Percentiles rank a stretch among this genome's conserved stretches.
Conservation (phyloP, 92 coral and sea anemone genomes). For the Virgularia gustaviana region DNA sequence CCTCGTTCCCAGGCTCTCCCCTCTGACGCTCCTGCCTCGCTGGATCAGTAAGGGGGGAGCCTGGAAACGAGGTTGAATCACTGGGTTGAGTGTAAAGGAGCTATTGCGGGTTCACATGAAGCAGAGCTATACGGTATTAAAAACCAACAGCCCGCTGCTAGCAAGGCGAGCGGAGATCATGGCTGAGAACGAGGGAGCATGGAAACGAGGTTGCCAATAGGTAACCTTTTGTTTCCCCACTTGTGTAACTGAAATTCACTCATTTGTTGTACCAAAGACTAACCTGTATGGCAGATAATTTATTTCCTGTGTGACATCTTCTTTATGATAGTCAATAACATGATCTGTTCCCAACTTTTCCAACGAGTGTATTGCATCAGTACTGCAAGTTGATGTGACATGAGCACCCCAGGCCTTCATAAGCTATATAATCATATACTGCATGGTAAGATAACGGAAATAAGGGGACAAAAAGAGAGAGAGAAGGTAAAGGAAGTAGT, state of each 20-base stretch:
- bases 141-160: too few relatives aligned
- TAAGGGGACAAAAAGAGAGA: too few relatives aligned
- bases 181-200: background rate
- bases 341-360: constrained; percentile 79
- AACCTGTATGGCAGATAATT: background rate
- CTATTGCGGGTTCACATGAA: too few relatives aligned
- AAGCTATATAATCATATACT: constrained; percentile 41
- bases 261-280: background rate
- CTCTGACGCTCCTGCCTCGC: too few relatives aligned
- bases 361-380: constrained; percentile 80
- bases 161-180: too few relatives aligned
- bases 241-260: background rate
- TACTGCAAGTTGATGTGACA: constrained; percentile 78
- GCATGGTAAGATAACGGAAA: too few relatives aligned
- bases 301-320: constrained; percentile 50
- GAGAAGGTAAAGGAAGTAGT: background rate
- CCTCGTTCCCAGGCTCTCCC: too few relatives aligned
- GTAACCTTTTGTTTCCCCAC: background rate
- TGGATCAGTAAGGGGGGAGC: too few relatives aligned
- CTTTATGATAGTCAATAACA: constrained; percentile 67
- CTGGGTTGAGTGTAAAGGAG: too few relatives aligned
- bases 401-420: constrained; percentile 97
- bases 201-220: background rate
- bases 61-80: too few relatives aligned
- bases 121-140: too few relatives aligned